phyloP scores from a whole-genome alignment of 2,888 invertebrate genomes.

The Lasioglossum marginatum region DNA sequence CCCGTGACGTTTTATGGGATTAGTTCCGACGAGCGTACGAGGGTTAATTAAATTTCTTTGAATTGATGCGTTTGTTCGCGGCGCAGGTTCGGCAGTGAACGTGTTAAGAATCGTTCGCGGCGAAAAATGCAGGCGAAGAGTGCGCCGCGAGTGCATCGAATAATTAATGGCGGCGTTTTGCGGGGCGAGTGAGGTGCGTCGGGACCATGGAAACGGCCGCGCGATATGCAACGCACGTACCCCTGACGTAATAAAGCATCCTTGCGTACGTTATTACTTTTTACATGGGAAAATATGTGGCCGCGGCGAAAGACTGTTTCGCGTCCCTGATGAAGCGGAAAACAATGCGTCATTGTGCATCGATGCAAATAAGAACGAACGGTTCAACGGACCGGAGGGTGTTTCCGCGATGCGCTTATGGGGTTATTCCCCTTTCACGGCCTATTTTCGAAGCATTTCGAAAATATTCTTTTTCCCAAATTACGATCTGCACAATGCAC shows the following conservation, averaged over 20 bases:
- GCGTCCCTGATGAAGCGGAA: slow-evolving; percentile 22
- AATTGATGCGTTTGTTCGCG: background rate
- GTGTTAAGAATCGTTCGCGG: slow-evolving; percentile 32
- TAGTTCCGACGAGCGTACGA: background rate
- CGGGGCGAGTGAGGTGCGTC: slow-evolving; percentile 12
- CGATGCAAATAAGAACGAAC: slow-evolving; percentile 28
- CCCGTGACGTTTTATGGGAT: background rate
- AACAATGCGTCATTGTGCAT: slow-evolving; percentile 44
- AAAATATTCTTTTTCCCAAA: background rate
- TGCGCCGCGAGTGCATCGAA: slow-evolving; percentile 48
- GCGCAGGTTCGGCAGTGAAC: background rate
- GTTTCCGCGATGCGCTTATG: background rate
- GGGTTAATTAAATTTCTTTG: slow-evolving; percentile 5
- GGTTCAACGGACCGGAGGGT: slow-evolving; percentile 3
- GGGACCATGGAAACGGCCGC: background rate
- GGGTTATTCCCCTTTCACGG: slow-evolving; percentile 1
- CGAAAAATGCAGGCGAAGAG: slow-evolving; percentile 40
- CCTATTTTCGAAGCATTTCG: background rate
- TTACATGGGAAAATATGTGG: slow-evolving; percentile 16
- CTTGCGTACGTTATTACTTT: slow-evolving; percentile 35
- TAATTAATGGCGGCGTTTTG: slow-evolving; percentile 49
- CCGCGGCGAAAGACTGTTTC: slow-evolving; percentile 33
- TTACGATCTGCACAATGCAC: background rate
- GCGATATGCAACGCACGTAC: slow-evolving; percentile 54
- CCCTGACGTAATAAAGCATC: slow-evolving; percentile 53